A percentile compares a stretch with the other conserved stretches of the same genome.
phyloP scores from a whole-genome alignment of 2,113 vertebrate genomes.

The Myotis lucifugus region DNA sequence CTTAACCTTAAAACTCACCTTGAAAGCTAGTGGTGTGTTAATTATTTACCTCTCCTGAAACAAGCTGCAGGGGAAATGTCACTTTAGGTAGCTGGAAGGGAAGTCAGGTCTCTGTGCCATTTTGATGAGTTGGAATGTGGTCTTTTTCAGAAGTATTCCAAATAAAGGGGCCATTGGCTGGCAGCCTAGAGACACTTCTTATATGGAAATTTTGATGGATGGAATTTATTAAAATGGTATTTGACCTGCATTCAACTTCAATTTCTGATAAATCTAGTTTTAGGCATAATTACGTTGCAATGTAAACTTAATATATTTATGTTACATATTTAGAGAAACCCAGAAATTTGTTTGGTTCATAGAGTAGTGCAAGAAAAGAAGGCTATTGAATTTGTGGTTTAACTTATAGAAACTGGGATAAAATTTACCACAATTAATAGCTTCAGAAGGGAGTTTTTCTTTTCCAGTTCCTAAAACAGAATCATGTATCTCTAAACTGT shows the following conservation, averaged over 20 bases:
- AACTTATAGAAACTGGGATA: background rate
- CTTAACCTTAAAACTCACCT: background rate
- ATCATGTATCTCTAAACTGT: background rate
- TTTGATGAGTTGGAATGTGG: background rate
- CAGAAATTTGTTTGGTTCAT: constrained; percentile 29
- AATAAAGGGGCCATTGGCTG: background rate
- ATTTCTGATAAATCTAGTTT: constrained; percentile 62
- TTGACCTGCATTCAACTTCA: constrained; percentile 47
- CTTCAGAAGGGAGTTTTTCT: background rate
- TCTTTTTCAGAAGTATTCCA: constrained; percentile 13
- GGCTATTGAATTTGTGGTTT: constrained; percentile 1
- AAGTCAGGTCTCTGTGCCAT: background rate
- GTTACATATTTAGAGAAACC: constrained; percentile 42
- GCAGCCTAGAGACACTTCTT: background rate
- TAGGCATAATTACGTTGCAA: constrained; percentile 52
- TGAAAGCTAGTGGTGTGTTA: background rate
- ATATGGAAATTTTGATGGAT: background rate
- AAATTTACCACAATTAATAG: constrained; percentile 6
- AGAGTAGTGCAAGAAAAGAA: constrained; percentile 1
- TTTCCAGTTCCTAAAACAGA: background rate
- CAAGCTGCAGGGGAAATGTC: background rate
- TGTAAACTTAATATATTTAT: constrained; percentile 54
- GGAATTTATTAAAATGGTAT: constrained; percentile 54
- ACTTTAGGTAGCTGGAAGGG: background rate
- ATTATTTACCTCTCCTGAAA: background rate